Evolutionary conservation across 2,888 invertebrate species (phyloP).

Genomic region (Aporophyla lueneburgensis): DNA sequence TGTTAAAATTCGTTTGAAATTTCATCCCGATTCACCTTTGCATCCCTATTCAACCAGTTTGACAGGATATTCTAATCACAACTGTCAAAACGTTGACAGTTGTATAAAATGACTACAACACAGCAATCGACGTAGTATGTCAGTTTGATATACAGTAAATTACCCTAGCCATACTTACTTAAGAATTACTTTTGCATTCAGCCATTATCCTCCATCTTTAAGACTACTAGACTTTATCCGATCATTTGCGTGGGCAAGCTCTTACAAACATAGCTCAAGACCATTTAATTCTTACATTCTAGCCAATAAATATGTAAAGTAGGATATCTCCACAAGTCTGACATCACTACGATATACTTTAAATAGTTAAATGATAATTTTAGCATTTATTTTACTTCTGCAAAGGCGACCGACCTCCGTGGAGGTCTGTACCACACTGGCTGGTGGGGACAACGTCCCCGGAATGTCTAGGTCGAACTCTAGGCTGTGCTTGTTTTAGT

Average conservation of each 20-base stretch:
- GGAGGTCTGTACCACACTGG: slow-evolving; percentile 46
- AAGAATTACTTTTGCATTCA: background rate
- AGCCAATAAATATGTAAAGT: slow-evolving; percentile 45
- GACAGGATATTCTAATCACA: too few species aligned
- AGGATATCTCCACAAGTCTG: slow-evolving; percentile 23
- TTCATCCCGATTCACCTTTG: too few species aligned
- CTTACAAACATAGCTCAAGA: slow-evolving; percentile 2
- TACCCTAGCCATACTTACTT: too few species aligned
- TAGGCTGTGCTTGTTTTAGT: slow-evolving; percentile 47
- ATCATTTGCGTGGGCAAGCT: background rate
- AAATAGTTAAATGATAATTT: slow-evolving; percentile 37
- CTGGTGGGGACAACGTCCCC: slow-evolving; percentile 69
- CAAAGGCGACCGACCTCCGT: slow-evolving; percentile 60
- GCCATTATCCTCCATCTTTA: background rate
- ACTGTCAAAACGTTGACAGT: too few species aligned
- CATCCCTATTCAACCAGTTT: too few species aligned
- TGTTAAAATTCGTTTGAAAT: too few species aligned
- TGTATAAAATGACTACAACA: too few species aligned
- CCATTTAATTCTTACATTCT: slow-evolving; percentile 18
- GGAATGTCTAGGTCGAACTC: slow-evolving; percentile 68
- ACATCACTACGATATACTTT: slow-evolving; percentile 57
- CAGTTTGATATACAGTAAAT: too few species aligned
- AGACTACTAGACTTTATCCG: background rate
- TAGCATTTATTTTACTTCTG: slow-evolving; percentile 55
- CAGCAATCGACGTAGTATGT: too few species aligned